These are phyloP conservation scores for Exephanes ischioxanthus DNA, from an alignment of 2,888 invertebrate species.

Conservation along the genomic window DNA sequence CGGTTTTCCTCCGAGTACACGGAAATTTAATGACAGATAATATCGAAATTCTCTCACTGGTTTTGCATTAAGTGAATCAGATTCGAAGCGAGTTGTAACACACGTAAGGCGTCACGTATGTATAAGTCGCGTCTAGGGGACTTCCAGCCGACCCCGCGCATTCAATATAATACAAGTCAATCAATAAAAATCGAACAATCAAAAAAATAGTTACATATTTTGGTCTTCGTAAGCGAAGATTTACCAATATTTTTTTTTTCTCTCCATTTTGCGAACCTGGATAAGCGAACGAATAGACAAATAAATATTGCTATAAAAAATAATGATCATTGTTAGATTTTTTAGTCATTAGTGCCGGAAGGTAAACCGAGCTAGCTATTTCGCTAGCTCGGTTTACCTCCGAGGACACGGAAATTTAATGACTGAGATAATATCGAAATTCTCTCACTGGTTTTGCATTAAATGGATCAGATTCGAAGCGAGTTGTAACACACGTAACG, in stretches of 20 bases:
- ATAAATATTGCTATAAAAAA: too few relatives aligned
- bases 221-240: too few relatives aligned
- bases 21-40: conserved; percentile 31
- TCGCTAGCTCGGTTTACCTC: background rate
- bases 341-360: too few relatives aligned
- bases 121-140: background rate
- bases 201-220: too few relatives aligned
- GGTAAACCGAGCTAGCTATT: too few relatives aligned
- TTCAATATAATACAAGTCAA: background rate
- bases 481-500: too few relatives aligned
- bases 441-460: background rate
- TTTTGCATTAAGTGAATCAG: background rate
- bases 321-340: too few relatives aligned
- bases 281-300: too few relatives aligned
- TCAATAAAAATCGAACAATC: too few relatives aligned
- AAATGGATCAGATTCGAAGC: background rate
- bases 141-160: background rate
- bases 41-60: conserved; percentile 1
- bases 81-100: background rate
- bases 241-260: too few relatives aligned
- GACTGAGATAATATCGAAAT: conserved; percentile 24
- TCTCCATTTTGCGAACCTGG: too few relatives aligned
- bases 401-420: conserved; percentile 22
- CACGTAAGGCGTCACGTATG: too few relatives aligned
- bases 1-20: background rate